These are phyloP conservation scores for Naja naja DNA, from an alignment of 2,113 vertebrate species.

Conservation along the genomic window DNA sequence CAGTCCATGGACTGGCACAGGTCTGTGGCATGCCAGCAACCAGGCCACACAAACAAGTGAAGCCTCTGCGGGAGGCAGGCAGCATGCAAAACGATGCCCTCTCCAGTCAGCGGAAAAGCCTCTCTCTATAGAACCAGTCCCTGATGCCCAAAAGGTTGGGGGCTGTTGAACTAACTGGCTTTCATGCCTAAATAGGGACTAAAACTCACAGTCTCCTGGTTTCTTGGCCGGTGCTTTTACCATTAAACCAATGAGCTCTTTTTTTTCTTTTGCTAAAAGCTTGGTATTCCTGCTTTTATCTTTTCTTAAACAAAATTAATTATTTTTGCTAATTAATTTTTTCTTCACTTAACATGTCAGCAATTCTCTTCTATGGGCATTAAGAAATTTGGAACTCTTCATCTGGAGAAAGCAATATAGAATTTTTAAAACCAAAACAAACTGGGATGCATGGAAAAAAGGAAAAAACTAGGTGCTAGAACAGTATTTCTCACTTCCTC, in stretches of 20 bases:
- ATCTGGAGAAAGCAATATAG: neutral
- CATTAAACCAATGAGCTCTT: neutral
- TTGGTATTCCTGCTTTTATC: conserved; percentile 22
- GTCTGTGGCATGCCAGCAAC: neutral
- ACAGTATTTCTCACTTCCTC: neutral
- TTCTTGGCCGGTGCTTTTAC: neutral
- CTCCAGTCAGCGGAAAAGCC: neutral
- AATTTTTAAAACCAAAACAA: neutral
- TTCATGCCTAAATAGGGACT: neutral
- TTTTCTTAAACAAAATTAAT: conserved; percentile 22
- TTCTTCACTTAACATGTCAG: neutral
- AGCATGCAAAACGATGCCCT: neutral
- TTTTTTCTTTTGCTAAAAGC: conserved; percentile 14
- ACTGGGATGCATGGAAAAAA: neutral
- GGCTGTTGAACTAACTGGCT: neutral
- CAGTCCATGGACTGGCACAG: neutral
- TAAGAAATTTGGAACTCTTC: neutral
- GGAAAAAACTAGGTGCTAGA: neutral
- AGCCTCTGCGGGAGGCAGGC: neutral
- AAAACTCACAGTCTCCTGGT: neutral
- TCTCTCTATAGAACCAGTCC: neutral
- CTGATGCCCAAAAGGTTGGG: neutral
- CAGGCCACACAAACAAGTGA: neutral
- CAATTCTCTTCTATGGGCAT: neutral
- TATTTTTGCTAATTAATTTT: neutral